Evolutionary conservation across 2,113 vertebrate species (phyloP).

Genomic region (Procavia capensis): DNA sequence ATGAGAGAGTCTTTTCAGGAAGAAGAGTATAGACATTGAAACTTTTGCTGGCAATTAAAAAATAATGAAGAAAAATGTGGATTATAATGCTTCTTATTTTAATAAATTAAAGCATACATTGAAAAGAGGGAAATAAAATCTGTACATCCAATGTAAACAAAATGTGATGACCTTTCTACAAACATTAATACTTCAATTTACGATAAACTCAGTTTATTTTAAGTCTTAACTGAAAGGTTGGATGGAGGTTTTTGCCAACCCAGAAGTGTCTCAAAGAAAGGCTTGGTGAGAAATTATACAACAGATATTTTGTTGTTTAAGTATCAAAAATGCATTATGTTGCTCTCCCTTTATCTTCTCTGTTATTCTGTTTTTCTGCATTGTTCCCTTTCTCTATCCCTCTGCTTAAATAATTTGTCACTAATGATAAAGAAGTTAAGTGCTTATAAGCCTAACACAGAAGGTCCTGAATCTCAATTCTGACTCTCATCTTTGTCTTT

Average conservation of each 20-base stretch:
- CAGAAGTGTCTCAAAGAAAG: too few species aligned
- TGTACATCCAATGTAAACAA: neutral
- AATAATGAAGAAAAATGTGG: neutral
- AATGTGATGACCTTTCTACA: neutral
- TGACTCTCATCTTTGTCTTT: constrained; percentile 28
- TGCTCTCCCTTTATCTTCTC: too few species aligned
- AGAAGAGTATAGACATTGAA: neutral
- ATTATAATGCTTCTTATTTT: neutral
- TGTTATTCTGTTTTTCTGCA: neutral
- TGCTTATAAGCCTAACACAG: neutral
- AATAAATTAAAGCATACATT: neutral
- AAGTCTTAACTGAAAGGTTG: neutral
- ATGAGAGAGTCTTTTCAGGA: neutral
- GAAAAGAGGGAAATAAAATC: neutral
- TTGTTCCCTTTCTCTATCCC: neutral
- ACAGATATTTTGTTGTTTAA: too few species aligned
- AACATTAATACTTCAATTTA: neutral
- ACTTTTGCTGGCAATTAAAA: neutral
- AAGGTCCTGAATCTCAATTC: neutral
- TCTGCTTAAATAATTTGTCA: too few species aligned
- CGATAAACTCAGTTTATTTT: neutral
- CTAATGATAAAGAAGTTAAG: constrained; percentile 10
- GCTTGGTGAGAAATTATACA: too few species aligned
- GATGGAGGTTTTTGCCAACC: neutral
- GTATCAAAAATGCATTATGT: too few species aligned